These are phyloP conservation scores for Podarcis muralis DNA, from an alignment of 2,113 vertebrate genomes.

Conservation along the genomic window DNA sequence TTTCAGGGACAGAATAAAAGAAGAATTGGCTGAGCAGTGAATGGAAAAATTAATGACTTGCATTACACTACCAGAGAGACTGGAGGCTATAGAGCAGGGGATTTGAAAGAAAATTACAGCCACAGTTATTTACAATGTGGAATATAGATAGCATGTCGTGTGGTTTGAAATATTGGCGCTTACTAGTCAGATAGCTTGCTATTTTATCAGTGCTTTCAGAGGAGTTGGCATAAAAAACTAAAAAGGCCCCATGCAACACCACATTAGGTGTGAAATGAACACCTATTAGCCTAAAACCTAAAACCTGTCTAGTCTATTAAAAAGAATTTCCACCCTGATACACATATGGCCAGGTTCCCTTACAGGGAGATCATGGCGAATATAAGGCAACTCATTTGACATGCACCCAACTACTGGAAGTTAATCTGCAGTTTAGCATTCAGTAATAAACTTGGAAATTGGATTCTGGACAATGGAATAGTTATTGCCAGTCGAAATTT, in stretches of 20 bases:
- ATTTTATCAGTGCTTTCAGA: constrained; percentile 12
- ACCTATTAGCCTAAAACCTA: neutral
- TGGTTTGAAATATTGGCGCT: constrained; percentile 11
- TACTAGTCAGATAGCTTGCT: neutral
- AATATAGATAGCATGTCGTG: neutral
- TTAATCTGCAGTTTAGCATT: constrained; percentile 8
- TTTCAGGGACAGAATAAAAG: constrained; percentile 62
- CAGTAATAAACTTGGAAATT: constrained; percentile 13
- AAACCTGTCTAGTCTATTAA: neutral
- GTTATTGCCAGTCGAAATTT: neutral
- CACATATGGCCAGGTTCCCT: neutral
- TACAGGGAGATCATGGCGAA: neutral
- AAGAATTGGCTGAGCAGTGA: constrained; percentile 60
- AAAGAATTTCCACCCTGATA: neutral
- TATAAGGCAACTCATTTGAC: neutral
- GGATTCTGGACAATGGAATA: constrained; percentile 18
- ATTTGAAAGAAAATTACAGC: constrained; percentile 27
- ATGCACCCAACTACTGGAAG: neutral
- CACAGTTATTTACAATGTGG: neutral
- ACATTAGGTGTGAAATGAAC: neutral
- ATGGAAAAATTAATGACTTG: constrained; percentile 70
- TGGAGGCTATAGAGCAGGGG: constrained; percentile 25
- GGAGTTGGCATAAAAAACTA: neutral
- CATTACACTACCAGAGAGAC: constrained; percentile 53
- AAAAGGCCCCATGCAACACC: neutral